A percentile compares a stretch with the other conserved stretches of the same genome.
Evolutionary conservation across 2,888 invertebrate genomes (phyloP).

Genomic region (Blastobasis adustella): DNA sequence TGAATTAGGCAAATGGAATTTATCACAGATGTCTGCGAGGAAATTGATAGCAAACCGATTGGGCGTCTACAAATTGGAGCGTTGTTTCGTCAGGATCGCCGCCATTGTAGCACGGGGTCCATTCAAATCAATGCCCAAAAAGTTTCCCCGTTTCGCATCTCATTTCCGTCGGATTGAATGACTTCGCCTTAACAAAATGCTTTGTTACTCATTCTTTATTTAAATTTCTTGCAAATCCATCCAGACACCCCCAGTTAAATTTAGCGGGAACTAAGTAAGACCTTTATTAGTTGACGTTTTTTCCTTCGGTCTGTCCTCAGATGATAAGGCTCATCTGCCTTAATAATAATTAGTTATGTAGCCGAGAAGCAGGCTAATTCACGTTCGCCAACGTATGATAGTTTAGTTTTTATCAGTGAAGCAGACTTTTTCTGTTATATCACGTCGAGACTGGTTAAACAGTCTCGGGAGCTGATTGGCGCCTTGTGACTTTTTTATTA

Average conservation of each 20-base stretch:
- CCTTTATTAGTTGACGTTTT: constrained; percentile 18
- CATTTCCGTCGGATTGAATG: constrained; percentile 44
- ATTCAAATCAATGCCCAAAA: constrained; percentile 21
- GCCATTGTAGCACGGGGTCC: constrained; percentile 2
- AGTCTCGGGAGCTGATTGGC: no score
- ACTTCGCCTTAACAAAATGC: constrained; percentile 41
- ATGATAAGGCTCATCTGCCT: no score
- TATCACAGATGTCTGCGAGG: not conserved
- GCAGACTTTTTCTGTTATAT: no score
- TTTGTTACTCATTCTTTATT: constrained; percentile 37
- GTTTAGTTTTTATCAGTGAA: no score
- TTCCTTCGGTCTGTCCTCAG: constrained; percentile 6
- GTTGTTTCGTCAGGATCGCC: not conserved
- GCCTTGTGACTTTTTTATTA: no score
- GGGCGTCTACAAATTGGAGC: constrained; percentile 1
- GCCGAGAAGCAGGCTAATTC: no score
- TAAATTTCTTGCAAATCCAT: constrained; percentile 38
- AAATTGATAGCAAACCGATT: not conserved
- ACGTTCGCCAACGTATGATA: no score
- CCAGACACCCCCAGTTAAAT: constrained; percentile 19
- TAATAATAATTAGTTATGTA: no score
- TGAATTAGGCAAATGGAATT: not conserved
- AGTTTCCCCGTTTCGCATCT: constrained; percentile 34
- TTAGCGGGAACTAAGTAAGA: constrained; percentile 23
- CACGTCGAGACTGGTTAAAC: no score